These are phyloP conservation scores for Malacosoma neustria DNA, from an alignment of 2,888 invertebrate species.

Conservation along the genomic window DNA sequence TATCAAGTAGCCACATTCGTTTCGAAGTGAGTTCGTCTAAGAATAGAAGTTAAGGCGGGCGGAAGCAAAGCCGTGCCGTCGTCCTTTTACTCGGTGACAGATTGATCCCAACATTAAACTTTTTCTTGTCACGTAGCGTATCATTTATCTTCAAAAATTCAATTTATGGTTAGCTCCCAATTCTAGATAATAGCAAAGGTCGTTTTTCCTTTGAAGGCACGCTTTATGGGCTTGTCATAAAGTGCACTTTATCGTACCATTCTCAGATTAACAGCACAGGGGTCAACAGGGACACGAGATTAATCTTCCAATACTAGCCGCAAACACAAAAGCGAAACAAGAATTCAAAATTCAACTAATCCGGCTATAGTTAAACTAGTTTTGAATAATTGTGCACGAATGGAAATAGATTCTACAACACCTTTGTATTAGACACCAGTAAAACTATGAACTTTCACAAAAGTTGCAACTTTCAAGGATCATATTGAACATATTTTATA, in stretches of 20 bases:
- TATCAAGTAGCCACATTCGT: too few relatives aligned
- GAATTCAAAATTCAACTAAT: slow-evolving; percentile 33
- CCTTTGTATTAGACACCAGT: slow-evolving; percentile 26
- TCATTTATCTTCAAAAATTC: slow-evolving; percentile 31
- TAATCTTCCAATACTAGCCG: slow-evolving; percentile 27
- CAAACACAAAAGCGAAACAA: slow-evolving; percentile 19
- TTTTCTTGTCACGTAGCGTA: slow-evolving; percentile 22
- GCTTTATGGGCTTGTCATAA: slow-evolving; percentile 45
- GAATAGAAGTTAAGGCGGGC: not conserved
- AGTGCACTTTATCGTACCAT: slow-evolving; percentile 42
- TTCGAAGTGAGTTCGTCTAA: not conserved
- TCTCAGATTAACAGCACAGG: slow-evolving; percentile 35
- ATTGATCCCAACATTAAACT: slow-evolving; percentile 8
- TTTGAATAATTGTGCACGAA: slow-evolving; percentile 46
- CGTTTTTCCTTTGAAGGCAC: slow-evolving; percentile 39
- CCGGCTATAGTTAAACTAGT: slow-evolving; percentile 35
- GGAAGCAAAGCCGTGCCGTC: not conserved
- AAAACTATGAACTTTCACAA: slow-evolving; percentile 37
- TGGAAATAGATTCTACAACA: slow-evolving; percentile 26
- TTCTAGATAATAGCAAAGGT: slow-evolving; percentile 43
- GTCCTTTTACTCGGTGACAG: not conserved
- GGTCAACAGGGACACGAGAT: slow-evolving; percentile 24
- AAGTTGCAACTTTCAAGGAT: slow-evolving; percentile 54
- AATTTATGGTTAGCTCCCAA: slow-evolving; percentile 30
- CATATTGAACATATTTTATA: slow-evolving; percentile 50